Base-by-base conservation (phyloP, 2,113 vertebrate genomes). In the Heterotis niloticus region DNA sequence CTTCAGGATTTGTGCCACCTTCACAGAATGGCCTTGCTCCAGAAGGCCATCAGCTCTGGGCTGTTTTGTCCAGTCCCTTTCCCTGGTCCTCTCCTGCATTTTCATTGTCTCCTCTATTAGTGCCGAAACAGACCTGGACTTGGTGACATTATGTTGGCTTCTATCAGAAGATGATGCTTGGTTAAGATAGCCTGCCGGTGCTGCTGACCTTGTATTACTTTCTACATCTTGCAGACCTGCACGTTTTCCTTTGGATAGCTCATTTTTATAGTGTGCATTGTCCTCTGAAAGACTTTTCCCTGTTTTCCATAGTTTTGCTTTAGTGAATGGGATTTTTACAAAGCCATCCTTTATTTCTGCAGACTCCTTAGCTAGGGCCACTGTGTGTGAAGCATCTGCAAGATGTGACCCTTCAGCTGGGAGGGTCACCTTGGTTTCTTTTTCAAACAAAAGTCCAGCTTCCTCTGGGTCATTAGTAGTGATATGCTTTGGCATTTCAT, bases 1-100 rank as follows among this genome's bases (percentile, higher is more conserved):
- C 0, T 89, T 92, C 85, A 91, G 92, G 88, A 93, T 93, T 85
- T 90, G 88, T 11, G 92, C 90, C 77, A 93, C 91, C 79, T 91
- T 93, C 71, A 92, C 81, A 0, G 87, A 89, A 59, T 88, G 90
- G 54, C 81, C 82, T 66, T 86, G 84, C 77, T 93, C 92, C 0
- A 73, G 28, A 11, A 60, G 51, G 57, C 80, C 79, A 29, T 92
- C 91, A 16, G 83, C 69, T 67, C 90, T 92, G 13, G 76, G 13
- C 29, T 84, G 77, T 84, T 88, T 91, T 23, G 84, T 83, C 79
- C 88, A 29, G 12, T 91, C 92, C 44, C 84, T 89, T 24, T 88
- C 86, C 52, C 86, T 89, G 72, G 88, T 88, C 74, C 90, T 93
- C 81, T 92, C 90, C 20, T 92, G 91, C 64, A 91, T 70, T 57